A percentile compares a stretch with the other conserved stretches of the same genome.
Evolutionary conservation across 1,140 invertebrate species (phyloP).

Genomic region (Diachasma alloeum): DNA sequence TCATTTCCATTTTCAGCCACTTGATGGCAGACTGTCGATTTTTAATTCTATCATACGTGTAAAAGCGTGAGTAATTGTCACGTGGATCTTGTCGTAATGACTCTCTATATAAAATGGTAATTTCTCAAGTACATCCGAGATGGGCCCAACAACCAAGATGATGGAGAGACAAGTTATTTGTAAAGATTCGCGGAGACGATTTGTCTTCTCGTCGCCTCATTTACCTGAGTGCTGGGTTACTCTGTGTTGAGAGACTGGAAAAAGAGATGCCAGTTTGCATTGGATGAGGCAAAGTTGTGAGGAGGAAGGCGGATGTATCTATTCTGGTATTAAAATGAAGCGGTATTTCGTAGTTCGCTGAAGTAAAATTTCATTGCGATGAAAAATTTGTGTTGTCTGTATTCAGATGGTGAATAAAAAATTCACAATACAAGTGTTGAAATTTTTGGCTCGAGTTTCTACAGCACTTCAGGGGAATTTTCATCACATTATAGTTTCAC

Average conservation of each 20-base stretch:
- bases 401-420: too few relatives aligned
- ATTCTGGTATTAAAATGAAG: not conserved
- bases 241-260: constrained; percentile 1
- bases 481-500: too few relatives aligned
- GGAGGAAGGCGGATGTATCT: not conserved
- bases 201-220: constrained; percentile 18
- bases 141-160: not conserved
- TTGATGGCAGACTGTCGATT: constrained; percentile 4
- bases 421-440: too few relatives aligned
- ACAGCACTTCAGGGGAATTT: too few relatives aligned
- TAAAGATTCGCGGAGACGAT: constrained; percentile 10
- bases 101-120: not conserved
- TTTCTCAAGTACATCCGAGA: not conserved
- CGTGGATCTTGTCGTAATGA: not conserved
- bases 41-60: not conserved
- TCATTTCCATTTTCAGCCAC: not conserved
- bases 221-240: constrained; percentile 22
- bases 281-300: not conserved
- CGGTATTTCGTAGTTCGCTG: not conserved
- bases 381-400: not conserved
- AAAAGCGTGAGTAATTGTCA: constrained; percentile 6
- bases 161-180: constrained; percentile 10
- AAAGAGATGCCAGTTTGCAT: not conserved
- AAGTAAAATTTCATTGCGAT: not conserved
- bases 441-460: too few relatives aligned